These are phyloP conservation scores for Drosophila quinaria DNA, from an alignment of 2,888 invertebrate genomes.

Conservation along the genomic window DNA sequence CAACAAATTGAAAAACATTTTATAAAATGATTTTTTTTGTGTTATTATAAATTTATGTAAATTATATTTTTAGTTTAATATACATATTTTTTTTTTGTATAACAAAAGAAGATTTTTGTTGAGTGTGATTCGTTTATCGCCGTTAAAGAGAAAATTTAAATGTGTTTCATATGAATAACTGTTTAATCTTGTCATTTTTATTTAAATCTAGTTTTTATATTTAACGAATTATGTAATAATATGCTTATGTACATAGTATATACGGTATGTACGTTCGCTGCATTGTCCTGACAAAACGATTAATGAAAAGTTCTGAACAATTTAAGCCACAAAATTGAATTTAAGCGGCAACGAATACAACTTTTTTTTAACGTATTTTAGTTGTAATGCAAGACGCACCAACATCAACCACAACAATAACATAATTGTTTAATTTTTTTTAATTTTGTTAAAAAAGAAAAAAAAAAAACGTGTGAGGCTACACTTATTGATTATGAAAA, in stretches of 20 bases:
- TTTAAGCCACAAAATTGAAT: conserved; percentile 36
- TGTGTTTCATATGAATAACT: conserved; percentile 55
- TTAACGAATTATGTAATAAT: conserved; percentile 27
- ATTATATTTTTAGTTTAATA: conserved; percentile 15
- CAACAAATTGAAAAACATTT: conserved; percentile 16
- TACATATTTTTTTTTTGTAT: conserved; percentile 7
- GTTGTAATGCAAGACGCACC: conserved; percentile 5
- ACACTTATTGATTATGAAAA: conserved; percentile 37
- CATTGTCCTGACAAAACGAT: conserved; percentile 9
- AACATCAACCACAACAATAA: conserved; percentile 14
- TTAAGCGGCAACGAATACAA: conserved; percentile 39
- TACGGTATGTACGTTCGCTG: conserved; percentile 13
- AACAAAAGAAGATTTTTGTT: conserved; percentile 12
- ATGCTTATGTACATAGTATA: conserved; percentile 5
- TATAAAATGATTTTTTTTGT: conserved; percentile 21
- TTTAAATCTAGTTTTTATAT: conserved; percentile 42
- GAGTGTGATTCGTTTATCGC: conserved; percentile 35
- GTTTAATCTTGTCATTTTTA: conserved; percentile 56
- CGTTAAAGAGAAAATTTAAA: conserved; percentile 28
- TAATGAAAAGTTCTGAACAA: conserved; percentile 29
- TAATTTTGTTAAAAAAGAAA: conserved; percentile 43
- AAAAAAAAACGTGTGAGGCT: conserved; percentile 70
- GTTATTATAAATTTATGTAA: conserved; percentile 25
- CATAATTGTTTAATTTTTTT: conserved; percentile 20
- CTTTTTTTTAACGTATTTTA: conserved; percentile 19